Percentiles rank a stretch among this genome's conserved stretches.
These are phyloP conservation scores for Hoplostethus atlanticus DNA, from an alignment of 2,797 vertebrate species.

Conservation along the genomic window DNA sequence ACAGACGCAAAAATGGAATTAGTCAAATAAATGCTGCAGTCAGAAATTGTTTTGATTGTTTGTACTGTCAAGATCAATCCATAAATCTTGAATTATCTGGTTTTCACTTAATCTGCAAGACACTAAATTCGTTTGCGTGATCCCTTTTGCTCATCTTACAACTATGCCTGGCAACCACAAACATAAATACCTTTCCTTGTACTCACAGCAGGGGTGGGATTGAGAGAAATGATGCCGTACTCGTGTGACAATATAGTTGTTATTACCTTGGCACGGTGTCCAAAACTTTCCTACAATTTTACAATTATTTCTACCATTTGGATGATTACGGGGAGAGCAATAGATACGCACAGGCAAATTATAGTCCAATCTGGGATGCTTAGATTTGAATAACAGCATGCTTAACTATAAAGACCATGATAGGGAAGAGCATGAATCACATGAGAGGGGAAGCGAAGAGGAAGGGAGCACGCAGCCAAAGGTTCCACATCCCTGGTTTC, in stretches of 20 bases:
- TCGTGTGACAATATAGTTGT: constrained; percentile 66
- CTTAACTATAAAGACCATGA: constrained; percentile 66
- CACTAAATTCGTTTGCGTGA: background rate
- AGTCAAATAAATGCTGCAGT: constrained; percentile 58
- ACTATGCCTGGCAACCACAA: constrained; percentile 53
- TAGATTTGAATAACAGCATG: constrained; percentile 74
- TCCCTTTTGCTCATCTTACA: constrained; percentile 10
- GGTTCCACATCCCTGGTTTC: constrained; percentile 63
- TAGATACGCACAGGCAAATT: constrained; percentile 74
- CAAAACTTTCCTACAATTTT: constrained; percentile 71
- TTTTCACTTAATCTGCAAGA: constrained; percentile 15
- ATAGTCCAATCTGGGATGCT: constrained; percentile 71
- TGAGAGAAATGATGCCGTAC: constrained; percentile 44
- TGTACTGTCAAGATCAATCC: constrained; percentile 23
- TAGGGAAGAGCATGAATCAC: constrained; percentile 54
- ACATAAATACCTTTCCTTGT: constrained; percentile 65
- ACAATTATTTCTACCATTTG: constrained; percentile 70
- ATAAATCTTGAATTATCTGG: background rate
- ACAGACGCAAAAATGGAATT: constrained; percentile 54
- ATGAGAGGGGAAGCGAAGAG: constrained; percentile 51
- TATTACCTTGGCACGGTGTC: constrained; percentile 64
- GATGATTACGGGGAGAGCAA: constrained; percentile 68
- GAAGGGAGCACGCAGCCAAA: constrained; percentile 49
- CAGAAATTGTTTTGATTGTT: constrained; percentile 35
- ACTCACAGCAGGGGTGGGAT: constrained; percentile 56